phyloP scores from a whole-genome alignment of 1,140 invertebrate species.

The Eupeodes corollae region DNA sequence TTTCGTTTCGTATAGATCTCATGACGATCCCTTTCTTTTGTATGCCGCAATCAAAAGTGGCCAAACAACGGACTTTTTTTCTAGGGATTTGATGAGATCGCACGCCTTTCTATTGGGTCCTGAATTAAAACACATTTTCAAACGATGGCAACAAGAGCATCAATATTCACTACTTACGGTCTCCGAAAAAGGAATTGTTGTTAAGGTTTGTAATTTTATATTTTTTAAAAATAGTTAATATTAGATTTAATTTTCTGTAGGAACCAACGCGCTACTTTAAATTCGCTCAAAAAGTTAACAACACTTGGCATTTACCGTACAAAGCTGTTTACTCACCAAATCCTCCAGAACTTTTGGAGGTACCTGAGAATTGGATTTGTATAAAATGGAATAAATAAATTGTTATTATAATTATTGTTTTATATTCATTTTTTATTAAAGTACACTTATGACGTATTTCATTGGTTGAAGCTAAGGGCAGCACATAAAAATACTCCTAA shows the following conservation, averaged over 20 bases:
- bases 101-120: constrained; percentile 51
- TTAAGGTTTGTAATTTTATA: constrained; percentile 22
- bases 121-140: constrained; percentile 46
- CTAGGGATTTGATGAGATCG: constrained; percentile 62
- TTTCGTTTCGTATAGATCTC: constrained; percentile 45
- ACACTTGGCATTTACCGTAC: constrained; percentile 46
- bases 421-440: no score
- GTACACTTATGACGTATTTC: no score
- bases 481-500: no score
- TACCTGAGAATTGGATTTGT: constrained; percentile 26
- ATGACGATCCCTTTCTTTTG: constrained; percentile 72
- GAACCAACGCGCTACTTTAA: constrained; percentile 32
- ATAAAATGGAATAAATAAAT: constrained; percentile 10
- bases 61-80: constrained; percentile 54
- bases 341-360: constrained; percentile 18
- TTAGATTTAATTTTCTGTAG: constrained; percentile 7
- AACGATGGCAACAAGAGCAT: constrained; percentile 57
- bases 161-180: constrained; percentile 43
- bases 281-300: constrained; percentile 30
- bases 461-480: no score
- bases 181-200: constrained; percentile 29
- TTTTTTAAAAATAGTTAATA: constrained; percentile 7
- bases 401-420: no score
- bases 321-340: constrained; percentile 15
- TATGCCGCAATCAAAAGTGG: constrained; percentile 67